Evolutionary conservation across 2,113 vertebrate species (phyloP).

Genomic region (Mus pahari): DNA sequence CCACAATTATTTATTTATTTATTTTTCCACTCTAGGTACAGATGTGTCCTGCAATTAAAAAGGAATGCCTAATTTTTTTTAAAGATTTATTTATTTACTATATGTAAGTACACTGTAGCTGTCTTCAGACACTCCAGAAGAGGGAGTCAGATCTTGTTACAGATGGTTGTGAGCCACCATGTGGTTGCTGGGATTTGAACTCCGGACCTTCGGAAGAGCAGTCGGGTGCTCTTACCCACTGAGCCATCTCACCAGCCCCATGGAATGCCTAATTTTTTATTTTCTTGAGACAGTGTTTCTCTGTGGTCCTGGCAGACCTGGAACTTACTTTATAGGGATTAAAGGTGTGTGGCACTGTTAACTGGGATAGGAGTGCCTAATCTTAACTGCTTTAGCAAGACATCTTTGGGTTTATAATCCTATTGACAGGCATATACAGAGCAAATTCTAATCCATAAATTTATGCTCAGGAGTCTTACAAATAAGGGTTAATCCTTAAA

Average conservation of each 20-base stretch:
- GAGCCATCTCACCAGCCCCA: no score
- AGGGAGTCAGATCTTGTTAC: no score
- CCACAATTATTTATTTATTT: background rate
- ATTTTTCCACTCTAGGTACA: background rate
- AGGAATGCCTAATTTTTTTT: background rate
- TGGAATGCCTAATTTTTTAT: background rate
- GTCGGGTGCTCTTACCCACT: no score
- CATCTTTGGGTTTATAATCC: conserved; percentile 1
- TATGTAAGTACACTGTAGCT: no score
- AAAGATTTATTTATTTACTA: no score
- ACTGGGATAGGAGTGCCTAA: background rate
- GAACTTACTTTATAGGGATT: background rate
- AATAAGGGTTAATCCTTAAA: background rate
- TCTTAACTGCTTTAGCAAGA: conserved; percentile 25
- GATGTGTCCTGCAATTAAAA: background rate
- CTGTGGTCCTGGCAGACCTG: background rate
- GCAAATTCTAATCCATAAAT: background rate
- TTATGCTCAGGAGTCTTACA: background rate
- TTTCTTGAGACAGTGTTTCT: background rate
- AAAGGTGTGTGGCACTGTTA: background rate
- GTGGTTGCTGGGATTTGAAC: no score
- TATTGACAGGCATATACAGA: background rate
- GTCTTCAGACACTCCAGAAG: no score
- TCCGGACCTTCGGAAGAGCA: no score
- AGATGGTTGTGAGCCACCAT: no score